Conservation (phyloP, 2,113 vertebrate species). For the Syrrhaptes paradoxus region DNA sequence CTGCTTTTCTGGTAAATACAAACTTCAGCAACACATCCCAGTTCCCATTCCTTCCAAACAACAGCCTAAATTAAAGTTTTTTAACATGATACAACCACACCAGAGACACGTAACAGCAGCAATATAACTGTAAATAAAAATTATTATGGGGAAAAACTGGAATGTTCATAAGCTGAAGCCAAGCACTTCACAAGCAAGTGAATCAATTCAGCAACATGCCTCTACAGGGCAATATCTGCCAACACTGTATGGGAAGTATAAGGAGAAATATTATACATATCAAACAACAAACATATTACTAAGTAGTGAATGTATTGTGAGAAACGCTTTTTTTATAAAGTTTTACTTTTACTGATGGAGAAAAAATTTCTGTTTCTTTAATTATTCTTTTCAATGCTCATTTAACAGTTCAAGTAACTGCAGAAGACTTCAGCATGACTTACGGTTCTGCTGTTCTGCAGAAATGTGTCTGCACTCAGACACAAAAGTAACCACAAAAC, state of each 20-base stretch:
- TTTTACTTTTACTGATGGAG: not conserved
- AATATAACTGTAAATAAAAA: not conserved
- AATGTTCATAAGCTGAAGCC: not conserved
- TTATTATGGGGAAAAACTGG: not conserved
- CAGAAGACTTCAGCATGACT: not conserved
- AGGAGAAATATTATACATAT: not conserved
- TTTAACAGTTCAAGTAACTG: not conserved
- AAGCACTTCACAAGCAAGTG: not conserved
- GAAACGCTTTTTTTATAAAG: not conserved
- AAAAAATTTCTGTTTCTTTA: not conserved
- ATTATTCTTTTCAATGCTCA: not conserved
- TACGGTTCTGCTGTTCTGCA: fast-evolving
- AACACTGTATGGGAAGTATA: not conserved
- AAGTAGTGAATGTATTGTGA: not conserved
- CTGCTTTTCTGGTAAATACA: not conserved
- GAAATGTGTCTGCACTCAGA: not conserved
- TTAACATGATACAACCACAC: not conserved
- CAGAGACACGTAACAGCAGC: not conserved
- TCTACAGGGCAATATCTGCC: not conserved
- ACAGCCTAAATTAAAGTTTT: not conserved
- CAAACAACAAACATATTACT: not conserved
- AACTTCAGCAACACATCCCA: not conserved
- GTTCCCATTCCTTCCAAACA: not conserved
- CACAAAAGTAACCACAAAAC: not conserved
- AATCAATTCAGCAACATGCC: not conserved